Base-by-base conservation (phyloP, 2,888 invertebrate genomes). In the Biston betularia region DNA sequence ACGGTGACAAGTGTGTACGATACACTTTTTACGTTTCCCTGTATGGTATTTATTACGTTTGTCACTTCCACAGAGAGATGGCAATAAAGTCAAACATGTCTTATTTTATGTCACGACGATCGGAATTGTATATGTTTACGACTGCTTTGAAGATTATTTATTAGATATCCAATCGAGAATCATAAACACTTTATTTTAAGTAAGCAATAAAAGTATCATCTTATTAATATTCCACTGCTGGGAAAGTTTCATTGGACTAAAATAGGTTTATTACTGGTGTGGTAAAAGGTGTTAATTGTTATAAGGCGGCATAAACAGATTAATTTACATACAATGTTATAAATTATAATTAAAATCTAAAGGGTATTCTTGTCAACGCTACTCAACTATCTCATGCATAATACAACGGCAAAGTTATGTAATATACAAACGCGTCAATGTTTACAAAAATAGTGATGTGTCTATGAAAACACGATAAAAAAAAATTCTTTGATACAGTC, bases 11-110 rank as follows among this genome's bases (percentile, higher is more conserved):
- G 86, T 85, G 81, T 79, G 84, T 88, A 87, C 81, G 84, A 81
- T 85, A 80, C 76, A 77, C 77, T 86, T 89, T 92, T 92, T 90
- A 92, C 81, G 89, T 87, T 84, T 84, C 82, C 72, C 78, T 74
- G 85, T 83, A 84, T 75, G 74, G 79, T 84, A 90, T 91, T 91
- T 92, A 92, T 89, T 83, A 77, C 85, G 71, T 81, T 85, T 89
- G 89, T 89, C 88, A 86, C 86, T 84, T 79, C 75, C 75, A 77
- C 77, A 77, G 81, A 79, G 78, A 79, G 81, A 79, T 67, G 75
- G 82, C 80, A 79, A 81, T 89, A 87, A 89, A 90, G 76, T 83
- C 78, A 77, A 79, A 77, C 77, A 75, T 77, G 81, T 86, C 81
- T 83, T 83, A 84, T 81, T 81, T 81, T 79, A 80, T 80, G 78